These are phyloP conservation scores for Phalanger gymnotis DNA, from an alignment of 2,797 vertebrate genomes.

Conservation along the genomic window DNA sequence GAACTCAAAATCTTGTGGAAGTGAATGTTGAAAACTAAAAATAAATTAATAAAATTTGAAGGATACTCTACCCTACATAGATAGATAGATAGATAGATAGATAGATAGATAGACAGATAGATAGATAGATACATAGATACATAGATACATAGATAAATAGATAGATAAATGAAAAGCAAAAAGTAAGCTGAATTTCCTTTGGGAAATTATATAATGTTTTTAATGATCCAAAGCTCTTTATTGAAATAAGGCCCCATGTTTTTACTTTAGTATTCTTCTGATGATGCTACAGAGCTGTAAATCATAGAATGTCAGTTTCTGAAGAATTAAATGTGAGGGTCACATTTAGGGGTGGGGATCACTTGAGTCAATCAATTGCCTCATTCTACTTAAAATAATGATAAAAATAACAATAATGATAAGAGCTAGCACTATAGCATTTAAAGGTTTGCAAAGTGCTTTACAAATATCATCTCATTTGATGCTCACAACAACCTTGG, in stretches of 20 bases:
- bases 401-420: too few relatives aligned
- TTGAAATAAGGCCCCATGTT: background rate
- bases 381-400: background rate
- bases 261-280: background rate
- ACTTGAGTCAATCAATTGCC: background rate
- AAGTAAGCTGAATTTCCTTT: background rate
- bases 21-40: too few relatives aligned
- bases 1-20: too few relatives aligned
- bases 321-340: background rate
- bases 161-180: background rate
- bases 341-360: background rate
- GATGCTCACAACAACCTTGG: background rate
- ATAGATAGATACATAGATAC: background rate
- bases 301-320: background rate
- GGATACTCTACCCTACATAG: too few relatives aligned
- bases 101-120: too few relatives aligned
- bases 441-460: too few relatives aligned
- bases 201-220: background rate
- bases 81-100: too few relatives aligned
- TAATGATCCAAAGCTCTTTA: background rate
- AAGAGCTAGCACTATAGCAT: background rate
- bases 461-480: too few relatives aligned
- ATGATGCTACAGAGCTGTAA: background rate
- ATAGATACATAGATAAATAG: too few relatives aligned
- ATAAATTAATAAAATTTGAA: too few relatives aligned